Percentiles rank a stretch among this genome's conserved stretches.
These are phyloP conservation scores for Maccullochella peelii DNA, from an alignment of 2,113 vertebrate genomes.

Conservation along the genomic window DNA sequence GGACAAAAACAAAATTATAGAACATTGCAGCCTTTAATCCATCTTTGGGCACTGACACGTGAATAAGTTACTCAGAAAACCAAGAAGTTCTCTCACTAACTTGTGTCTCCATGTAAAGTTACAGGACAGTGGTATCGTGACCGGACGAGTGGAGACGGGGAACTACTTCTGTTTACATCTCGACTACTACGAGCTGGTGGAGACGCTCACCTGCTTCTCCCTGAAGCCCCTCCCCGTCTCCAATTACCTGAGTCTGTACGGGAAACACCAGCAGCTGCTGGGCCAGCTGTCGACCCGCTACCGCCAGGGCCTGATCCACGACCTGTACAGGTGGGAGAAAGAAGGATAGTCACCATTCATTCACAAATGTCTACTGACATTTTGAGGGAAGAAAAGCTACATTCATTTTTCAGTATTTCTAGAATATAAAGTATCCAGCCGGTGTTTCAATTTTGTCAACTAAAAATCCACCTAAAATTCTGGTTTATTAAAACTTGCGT, in stretches of 20 bases:
- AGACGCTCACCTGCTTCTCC: conserved; percentile 91
- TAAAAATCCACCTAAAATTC: too few relatives aligned
- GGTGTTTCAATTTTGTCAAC: background rate
- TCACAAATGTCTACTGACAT: background rate
- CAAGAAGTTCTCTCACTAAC: background rate
- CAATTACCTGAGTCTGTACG: conserved; percentile 90
- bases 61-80: background rate
- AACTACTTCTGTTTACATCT: conserved; percentile 91
- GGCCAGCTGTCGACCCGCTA: conserved; percentile 87
- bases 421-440: background rate
- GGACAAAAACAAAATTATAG: too few relatives aligned
- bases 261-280: conserved; percentile 91
- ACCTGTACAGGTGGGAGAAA: conserved; percentile 91
- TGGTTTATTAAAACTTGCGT: too few relatives aligned
- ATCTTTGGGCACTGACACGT: background rate
- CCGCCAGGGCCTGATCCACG: conserved; percentile 81
- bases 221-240: conserved; percentile 85
- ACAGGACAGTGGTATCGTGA: conserved; percentile 87
- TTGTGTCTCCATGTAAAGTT: conserved; percentile 2
- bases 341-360: background rate
- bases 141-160: conserved; percentile 83
- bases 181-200: conserved; percentile 83
- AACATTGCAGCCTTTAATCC: background rate
- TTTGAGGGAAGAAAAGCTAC: background rate
- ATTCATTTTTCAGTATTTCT: background rate